A percentile compares a stretch with the other conserved stretches of the same genome.
phyloP scores from a whole-genome alignment of 2,797 vertebrate genomes.

The Macropodus opercularis region DNA sequence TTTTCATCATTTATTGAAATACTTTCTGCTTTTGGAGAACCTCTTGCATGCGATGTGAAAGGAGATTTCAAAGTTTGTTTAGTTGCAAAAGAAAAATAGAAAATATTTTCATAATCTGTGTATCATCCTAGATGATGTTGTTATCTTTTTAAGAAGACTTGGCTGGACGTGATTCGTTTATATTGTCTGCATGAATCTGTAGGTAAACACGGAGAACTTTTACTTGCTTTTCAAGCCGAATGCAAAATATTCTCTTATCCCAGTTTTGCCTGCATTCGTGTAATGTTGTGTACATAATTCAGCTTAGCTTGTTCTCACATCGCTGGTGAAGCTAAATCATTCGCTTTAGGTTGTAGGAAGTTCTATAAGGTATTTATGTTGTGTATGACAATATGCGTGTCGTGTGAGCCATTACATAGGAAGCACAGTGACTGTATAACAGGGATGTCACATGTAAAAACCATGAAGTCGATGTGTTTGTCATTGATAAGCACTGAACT shows the following conservation, averaged over 20 bases:
- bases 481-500: conserved; percentile 23
- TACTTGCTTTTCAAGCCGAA: background rate
- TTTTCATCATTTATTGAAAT: conserved; percentile 1
- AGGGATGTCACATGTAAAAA: background rate
- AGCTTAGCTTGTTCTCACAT: background rate
- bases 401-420: background rate
- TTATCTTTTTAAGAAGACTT: conserved; percentile 1
- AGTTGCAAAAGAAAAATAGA: no score
- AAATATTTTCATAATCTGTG: conserved; percentile 1
- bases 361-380: no score
- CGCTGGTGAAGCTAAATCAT: background rate
- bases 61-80: background rate
- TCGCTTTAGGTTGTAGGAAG: background rate
- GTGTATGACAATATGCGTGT: no score
- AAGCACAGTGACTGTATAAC: background rate
- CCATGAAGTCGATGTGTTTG: conserved; percentile 11
- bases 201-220: background rate
- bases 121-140: background rate
- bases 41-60: background rate
- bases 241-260: background rate
- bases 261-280: background rate
- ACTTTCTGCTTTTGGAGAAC: background rate
- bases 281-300: background rate
- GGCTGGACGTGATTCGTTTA: background rate
- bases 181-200: background rate